A percentile compares a stretch with the other conserved stretches of the same genome.
Evolutionary conservation across 2,113 vertebrate genomes (phyloP).

Genomic region (pig (Sus scrofa)): DNA sequence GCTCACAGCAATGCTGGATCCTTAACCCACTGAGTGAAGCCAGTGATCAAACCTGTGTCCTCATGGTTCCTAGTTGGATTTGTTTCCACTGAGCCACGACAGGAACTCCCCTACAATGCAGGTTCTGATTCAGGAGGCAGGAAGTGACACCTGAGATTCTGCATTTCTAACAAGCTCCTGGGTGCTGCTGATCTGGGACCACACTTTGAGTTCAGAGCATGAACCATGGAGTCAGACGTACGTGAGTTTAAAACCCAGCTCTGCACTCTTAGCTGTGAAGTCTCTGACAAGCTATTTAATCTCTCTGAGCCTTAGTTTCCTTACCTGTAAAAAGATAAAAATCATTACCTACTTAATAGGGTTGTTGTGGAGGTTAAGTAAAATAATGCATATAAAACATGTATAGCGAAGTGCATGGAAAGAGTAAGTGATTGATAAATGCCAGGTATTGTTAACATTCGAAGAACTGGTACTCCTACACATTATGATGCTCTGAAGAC

Average conservation of each 20-base stretch:
- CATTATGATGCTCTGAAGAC: constrained; percentile 39
- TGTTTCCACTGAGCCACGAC: too few species aligned
- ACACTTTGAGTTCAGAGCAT: constrained; percentile 17
- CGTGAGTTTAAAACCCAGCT: background rate
- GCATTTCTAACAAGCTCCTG: background rate
- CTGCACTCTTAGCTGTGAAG: constrained; percentile 44
- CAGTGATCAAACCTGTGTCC: too few species aligned
- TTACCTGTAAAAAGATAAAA: background rate
- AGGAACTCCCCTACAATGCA: background rate
- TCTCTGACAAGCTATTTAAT: background rate
- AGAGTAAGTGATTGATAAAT: constrained; percentile 36
- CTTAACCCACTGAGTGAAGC: too few species aligned
- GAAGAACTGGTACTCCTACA: constrained; percentile 25
- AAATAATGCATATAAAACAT: constrained; percentile 60
- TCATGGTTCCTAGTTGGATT: too few species aligned
- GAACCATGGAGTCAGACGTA: background rate
- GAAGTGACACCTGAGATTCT: background rate
- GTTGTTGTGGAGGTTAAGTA: constrained; percentile 24
- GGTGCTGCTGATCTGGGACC: background rate
- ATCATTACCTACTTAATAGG: constrained; percentile 22
- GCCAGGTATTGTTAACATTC: constrained; percentile 31
- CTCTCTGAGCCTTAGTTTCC: background rate
- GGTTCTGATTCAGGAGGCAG: constrained; percentile 14
- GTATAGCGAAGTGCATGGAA: background rate
- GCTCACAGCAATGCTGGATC: too few species aligned